These are phyloP conservation scores for Edolisoma coerulescens DNA, from an alignment of 2,113 vertebrate genomes.

Conservation along the genomic window DNA sequence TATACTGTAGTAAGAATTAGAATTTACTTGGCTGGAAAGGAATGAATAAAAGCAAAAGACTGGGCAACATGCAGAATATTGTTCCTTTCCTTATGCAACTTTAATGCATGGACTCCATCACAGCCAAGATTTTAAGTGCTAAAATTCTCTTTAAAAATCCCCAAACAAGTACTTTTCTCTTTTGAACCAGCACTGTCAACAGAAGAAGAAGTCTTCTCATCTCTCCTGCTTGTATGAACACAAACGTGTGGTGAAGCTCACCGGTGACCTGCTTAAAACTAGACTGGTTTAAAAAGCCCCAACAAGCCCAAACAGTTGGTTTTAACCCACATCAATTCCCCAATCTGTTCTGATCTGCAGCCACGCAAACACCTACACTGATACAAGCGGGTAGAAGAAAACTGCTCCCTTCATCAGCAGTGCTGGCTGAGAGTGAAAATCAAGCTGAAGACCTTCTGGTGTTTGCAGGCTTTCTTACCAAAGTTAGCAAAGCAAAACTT, in stretches of 20 bases:
- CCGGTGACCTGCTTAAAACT: background rate
- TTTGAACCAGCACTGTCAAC: background rate
- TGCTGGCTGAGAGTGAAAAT: background rate
- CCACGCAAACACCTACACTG: constrained; percentile 46
- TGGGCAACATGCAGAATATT: background rate
- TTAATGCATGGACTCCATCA: background rate
- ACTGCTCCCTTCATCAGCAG: constrained; percentile 18
- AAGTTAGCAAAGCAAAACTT: constrained; percentile 30
- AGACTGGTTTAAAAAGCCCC: background rate
- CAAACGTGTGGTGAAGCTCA: background rate
- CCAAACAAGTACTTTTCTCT: background rate
- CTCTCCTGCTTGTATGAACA: background rate
- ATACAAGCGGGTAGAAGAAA: background rate
- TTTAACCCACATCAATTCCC: background rate
- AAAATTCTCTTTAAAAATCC: background rate
- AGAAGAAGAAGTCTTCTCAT: background rate
- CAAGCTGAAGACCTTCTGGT: constrained; percentile 25
- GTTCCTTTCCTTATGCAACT: background rate
- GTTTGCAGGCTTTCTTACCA: constrained; percentile 1
- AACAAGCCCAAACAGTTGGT: background rate
- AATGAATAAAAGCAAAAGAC: background rate
- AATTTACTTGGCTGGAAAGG: background rate
- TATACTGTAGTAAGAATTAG: background rate
- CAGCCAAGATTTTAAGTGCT: background rate
- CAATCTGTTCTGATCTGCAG: constrained; percentile 27